phyloP scores from a whole-genome alignment of 2,113 vertebrate species.

The Heterocephalus glaber region DNA sequence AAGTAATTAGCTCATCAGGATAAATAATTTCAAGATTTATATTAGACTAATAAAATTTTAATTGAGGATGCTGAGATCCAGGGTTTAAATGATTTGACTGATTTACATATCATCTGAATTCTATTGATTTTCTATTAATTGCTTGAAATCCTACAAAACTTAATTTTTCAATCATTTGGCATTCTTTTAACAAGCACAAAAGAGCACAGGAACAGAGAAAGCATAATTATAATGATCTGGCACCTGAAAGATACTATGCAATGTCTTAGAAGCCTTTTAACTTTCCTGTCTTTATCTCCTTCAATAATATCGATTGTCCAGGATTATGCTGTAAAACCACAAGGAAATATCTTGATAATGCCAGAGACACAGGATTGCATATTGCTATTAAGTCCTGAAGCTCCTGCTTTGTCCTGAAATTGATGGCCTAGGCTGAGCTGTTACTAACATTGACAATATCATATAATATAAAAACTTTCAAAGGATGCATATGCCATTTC shows the following conservation, averaged over 20 bases:
- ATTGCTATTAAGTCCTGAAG: background rate
- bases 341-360: background rate
- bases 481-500: background rate
- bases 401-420: background rate
- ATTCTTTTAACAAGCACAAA: background rate
- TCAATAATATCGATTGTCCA: background rate
- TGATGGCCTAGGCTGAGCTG: background rate
- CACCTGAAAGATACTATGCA: background rate
- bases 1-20: slow-evolving; percentile 23
- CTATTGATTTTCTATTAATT: slow-evolving; percentile 18
- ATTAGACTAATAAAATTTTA: slow-evolving; percentile 22
- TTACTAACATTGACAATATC: background rate
- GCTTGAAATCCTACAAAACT: background rate
- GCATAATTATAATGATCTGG: background rate
- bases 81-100: background rate
- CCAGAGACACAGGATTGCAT: background rate
- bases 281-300: background rate
- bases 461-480: background rate
- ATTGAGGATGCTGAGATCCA: background rate
- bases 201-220: background rate
- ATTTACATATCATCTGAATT: background rate
- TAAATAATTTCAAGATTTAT: slow-evolving; percentile 10
- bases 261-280: background rate
- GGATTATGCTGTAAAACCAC: background rate
- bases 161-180: background rate